Evolutionary conservation across 1,140 invertebrate genomes (phyloP).

Genomic region (Drosophila eugracilis): DNA sequence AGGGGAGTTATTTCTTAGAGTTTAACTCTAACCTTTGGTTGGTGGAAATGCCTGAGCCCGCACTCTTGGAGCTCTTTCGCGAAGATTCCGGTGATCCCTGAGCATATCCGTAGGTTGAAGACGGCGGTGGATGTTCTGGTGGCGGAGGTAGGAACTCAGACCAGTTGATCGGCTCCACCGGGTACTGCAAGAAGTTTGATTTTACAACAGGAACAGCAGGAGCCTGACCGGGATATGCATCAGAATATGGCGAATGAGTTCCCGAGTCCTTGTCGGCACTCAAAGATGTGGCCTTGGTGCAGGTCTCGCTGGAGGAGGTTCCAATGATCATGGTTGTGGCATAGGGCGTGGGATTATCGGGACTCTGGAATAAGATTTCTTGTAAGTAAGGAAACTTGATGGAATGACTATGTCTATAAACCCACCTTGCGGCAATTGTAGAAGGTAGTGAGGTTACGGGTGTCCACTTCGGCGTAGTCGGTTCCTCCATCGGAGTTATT

Average conservation of each 20-base stretch:
- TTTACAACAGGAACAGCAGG: slow-evolving; percentile 67
- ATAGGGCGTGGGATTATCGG: slow-evolving; percentile 92
- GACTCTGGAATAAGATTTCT: slow-evolving; percentile 83
- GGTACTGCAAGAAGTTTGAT: slow-evolving; percentile 85
- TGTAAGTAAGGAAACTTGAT: not conserved
- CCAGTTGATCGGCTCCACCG: slow-evolving; percentile 89
- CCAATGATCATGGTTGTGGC: slow-evolving; percentile 91
- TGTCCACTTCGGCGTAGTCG: slow-evolving; percentile 92
- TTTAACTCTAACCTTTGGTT: slow-evolving; percentile 76
- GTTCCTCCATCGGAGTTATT: slow-evolving; percentile 86
- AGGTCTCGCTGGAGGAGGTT: slow-evolving; percentile 85
- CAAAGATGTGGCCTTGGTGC: slow-evolving; percentile 85
- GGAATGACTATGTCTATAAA: rapidly evolving
- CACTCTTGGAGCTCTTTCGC: slow-evolving; percentile 83
- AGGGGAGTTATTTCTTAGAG: too few relatives aligned
- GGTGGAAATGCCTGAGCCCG: slow-evolving; percentile 80
- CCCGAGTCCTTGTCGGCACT: slow-evolving; percentile 86
- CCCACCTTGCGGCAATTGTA: slow-evolving; percentile 87
- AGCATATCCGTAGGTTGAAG: slow-evolving; percentile 73
- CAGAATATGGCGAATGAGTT: slow-evolving; percentile 85
- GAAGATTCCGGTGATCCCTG: slow-evolving; percentile 82
- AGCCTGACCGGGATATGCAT: slow-evolving; percentile 60
- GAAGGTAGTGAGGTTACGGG: slow-evolving; percentile 90
- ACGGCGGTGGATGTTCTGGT: slow-evolving; percentile 91
- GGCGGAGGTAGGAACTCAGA: slow-evolving; percentile 92